Evolutionary conservation across 2,113 vertebrate species (phyloP).

Genomic region (Gopherus evgoodei): DNA sequence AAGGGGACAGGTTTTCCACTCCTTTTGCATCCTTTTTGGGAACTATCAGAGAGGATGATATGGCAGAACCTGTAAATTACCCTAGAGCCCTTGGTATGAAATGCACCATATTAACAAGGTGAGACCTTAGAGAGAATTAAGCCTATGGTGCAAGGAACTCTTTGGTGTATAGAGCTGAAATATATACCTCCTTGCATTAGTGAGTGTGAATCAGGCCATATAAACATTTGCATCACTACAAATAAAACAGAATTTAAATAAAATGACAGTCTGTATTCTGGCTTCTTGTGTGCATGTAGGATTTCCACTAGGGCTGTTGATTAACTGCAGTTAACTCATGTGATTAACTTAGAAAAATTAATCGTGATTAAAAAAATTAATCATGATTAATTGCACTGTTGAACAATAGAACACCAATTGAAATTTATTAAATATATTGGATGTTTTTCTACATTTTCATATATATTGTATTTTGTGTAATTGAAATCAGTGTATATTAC

Average conservation of each 20-base stretch:
- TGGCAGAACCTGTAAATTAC: not conserved
- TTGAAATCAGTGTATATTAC: too few species aligned
- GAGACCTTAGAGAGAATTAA: not conserved
- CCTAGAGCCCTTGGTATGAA: not conserved
- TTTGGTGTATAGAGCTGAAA: accelerated
- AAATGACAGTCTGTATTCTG: not conserved
- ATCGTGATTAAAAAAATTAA: too few species aligned
- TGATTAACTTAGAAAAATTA: too few species aligned
- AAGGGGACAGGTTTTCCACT: not conserved
- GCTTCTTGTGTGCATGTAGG: not conserved
- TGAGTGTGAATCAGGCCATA: not conserved
- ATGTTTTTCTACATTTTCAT: too few species aligned
- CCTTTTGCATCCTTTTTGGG: not conserved
- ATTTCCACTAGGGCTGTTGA: not conserved
- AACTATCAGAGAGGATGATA: not conserved
- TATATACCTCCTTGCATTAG: accelerated
- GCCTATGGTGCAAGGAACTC: accelerated
- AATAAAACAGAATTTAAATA: not conserved
- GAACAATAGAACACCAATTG: too few species aligned
- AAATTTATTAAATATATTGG: too few species aligned
- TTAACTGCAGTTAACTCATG: too few species aligned
- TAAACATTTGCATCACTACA: not conserved
- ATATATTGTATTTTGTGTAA: too few species aligned
- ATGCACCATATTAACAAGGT: not conserved
- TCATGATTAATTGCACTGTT: too few species aligned